A percentile compares a stretch with the other conserved stretches of the same genome.
Conservation (phyloP, 1,140 invertebrate genomes). For the Dufourea novaeangliae region DNA sequence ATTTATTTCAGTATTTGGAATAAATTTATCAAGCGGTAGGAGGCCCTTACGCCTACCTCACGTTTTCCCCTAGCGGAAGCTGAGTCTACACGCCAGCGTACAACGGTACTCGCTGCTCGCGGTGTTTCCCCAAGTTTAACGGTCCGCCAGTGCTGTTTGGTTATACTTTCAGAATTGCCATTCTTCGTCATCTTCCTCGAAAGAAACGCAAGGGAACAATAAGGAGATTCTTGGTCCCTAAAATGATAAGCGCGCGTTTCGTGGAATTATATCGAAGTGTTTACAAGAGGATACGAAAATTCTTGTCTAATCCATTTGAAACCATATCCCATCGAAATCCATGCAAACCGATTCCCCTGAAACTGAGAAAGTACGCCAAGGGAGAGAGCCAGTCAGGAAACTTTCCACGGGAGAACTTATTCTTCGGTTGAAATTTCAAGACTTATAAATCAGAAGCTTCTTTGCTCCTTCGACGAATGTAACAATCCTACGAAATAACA, state of each 20-base stretch:
- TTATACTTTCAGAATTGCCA: conserved; percentile 18
- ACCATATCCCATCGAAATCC: too few species aligned
- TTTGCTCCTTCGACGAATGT: conserved; percentile 10
- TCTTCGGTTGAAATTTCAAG: conserved; percentile 17
- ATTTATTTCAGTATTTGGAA: too few species aligned
- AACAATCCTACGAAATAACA: conserved; percentile 34
- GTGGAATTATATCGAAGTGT: background rate
- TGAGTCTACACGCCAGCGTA: too few species aligned
- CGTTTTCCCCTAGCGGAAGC: too few species aligned
- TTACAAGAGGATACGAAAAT: background rate
- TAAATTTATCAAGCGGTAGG: too few species aligned
- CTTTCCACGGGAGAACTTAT: conserved; percentile 18
- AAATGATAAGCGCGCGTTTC: conserved; percentile 10
- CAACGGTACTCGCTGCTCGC: background rate
- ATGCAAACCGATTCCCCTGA: background rate
- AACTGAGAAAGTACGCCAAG: background rate
- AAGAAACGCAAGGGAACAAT: background rate
- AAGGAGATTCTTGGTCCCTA: background rate
- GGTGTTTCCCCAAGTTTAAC: conserved; percentile 4
- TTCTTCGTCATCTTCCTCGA: background rate
- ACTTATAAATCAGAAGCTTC: background rate
- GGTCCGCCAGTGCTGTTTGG: background rate
- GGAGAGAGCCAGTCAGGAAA: background rate
- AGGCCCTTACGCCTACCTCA: too few species aligned
- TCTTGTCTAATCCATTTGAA: background rate